A percentile compares a stretch with the other conserved stretches of the same genome.
Conservation (phyloP, 2,113 vertebrate species). For the Mormoops blainvillei region DNA sequence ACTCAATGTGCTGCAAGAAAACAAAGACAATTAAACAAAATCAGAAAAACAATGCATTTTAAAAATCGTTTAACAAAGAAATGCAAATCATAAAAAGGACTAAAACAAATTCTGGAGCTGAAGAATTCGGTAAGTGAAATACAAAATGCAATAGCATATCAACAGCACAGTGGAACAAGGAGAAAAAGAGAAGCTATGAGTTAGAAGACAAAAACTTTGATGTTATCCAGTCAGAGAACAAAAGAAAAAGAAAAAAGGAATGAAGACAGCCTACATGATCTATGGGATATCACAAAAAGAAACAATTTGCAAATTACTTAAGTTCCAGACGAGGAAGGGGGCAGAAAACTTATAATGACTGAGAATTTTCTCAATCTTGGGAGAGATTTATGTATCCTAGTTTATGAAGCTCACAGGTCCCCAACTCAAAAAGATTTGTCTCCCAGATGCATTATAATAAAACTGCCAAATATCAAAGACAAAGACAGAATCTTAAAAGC, state of each 20-base stretch:
- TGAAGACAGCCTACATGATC: neutral
- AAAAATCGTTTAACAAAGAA: neutral
- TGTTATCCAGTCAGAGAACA: neutral
- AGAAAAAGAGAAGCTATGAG: neutral
- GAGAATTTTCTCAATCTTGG: neutral
- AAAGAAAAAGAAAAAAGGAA: neutral
- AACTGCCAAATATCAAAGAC: neutral
- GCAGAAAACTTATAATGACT: neutral
- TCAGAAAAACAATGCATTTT: neutral
- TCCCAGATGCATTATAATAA: neutral
- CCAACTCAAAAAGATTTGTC: neutral
- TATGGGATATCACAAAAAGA: neutral
- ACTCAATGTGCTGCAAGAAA: neutral
- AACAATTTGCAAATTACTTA: neutral
- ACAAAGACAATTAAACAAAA: neutral
- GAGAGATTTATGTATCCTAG: neutral
- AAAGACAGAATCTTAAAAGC: neutral
- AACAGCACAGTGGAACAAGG: neutral
- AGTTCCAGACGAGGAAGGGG: neutral
- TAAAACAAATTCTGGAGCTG: neutral
- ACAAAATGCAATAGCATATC: neutral
- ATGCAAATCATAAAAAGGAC: neutral
- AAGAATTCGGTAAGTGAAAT: neutral
- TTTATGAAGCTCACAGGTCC: neutral
- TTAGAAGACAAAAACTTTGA: neutral